Evolutionary conservation across 2,888 invertebrate species (phyloP).

Genomic region (Baronia brevicornis): DNA sequence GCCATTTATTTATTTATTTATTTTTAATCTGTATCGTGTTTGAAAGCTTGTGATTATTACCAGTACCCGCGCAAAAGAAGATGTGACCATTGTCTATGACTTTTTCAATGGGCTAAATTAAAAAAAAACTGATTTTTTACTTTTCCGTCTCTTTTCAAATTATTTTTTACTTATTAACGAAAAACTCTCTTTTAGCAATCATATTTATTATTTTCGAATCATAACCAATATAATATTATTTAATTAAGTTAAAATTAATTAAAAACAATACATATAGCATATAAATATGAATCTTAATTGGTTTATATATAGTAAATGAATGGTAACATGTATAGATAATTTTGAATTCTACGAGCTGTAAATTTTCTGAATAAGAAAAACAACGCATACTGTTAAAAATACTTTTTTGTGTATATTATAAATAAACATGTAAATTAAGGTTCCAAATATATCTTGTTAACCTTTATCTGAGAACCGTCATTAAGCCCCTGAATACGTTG

Average conservation of each 20-base stretch:
- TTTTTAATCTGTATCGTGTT: slow-evolving; percentile 55
- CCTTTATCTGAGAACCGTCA: slow-evolving; percentile 10
- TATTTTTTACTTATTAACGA: no score
- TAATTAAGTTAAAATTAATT: no score
- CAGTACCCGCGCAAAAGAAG: slow-evolving; percentile 33
- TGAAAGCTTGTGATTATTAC: slow-evolving; percentile 55
- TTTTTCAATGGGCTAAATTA: slow-evolving; percentile 38
- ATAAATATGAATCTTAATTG: no score
- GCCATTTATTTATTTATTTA: slow-evolving; percentile 53
- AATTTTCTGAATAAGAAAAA: no score
- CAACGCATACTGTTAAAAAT: slow-evolving; percentile 5
- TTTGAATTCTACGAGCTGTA: no score
- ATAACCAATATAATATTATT: no score
- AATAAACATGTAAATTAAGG: no score
- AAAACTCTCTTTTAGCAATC: no score
- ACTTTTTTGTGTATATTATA: slow-evolving; percentile 7
- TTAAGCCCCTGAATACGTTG: slow-evolving; percentile 5
- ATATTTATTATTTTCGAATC: no score
- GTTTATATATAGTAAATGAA: no score
- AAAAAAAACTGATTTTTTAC: slow-evolving; percentile 16
- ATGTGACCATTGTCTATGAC: slow-evolving; percentile 29
- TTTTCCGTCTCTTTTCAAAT: slow-evolving; percentile 19
- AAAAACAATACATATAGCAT: no score
- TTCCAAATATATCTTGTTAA: slow-evolving; percentile 7
- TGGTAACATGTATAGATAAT: no score